Conservation (phyloP, 1,140 invertebrate genomes). For the Leguminivora glycinivorella region DNA sequence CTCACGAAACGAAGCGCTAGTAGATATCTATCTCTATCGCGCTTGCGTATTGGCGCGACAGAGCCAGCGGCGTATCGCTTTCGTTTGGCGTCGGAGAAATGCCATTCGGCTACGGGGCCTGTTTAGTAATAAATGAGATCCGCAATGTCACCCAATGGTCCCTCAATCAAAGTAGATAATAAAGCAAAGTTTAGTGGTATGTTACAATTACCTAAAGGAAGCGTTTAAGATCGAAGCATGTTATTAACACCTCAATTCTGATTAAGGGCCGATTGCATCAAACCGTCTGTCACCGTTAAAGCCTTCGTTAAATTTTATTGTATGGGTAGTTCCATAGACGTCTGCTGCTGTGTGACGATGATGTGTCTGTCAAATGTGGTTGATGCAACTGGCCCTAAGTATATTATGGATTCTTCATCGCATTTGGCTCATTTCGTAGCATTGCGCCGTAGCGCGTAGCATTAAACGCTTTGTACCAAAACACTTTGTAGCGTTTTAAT, state of each 20-base stretch:
- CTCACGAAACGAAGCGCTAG: too few species aligned
- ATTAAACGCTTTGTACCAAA: background rate
- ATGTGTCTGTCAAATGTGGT: too few species aligned
- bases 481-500: background rate
- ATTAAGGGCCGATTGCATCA: too few species aligned
- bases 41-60: too few species aligned
- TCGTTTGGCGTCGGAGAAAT: background rate
- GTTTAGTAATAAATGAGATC: constrained; percentile 22
- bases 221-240: background rate
- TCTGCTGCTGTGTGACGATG: too few species aligned
- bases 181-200: background rate
- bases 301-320: too few species aligned
- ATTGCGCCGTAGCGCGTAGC: background rate
- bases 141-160: background rate
- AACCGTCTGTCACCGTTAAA: too few species aligned
- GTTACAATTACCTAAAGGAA: background rate
- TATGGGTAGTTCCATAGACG: too few species aligned
- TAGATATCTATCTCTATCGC: too few species aligned
- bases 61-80: too few species aligned
- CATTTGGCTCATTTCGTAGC: background rate
- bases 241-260: background rate
- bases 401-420: background rate
- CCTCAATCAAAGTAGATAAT: background rate
- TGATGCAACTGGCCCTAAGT: too few species aligned
- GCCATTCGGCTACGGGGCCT: background rate